Percentiles rank a stretch among this genome's conserved stretches.
Evolutionary conservation across 2,797 vertebrate species (phyloP).

Genomic region (Pipistrellus pipistrellus): DNA sequence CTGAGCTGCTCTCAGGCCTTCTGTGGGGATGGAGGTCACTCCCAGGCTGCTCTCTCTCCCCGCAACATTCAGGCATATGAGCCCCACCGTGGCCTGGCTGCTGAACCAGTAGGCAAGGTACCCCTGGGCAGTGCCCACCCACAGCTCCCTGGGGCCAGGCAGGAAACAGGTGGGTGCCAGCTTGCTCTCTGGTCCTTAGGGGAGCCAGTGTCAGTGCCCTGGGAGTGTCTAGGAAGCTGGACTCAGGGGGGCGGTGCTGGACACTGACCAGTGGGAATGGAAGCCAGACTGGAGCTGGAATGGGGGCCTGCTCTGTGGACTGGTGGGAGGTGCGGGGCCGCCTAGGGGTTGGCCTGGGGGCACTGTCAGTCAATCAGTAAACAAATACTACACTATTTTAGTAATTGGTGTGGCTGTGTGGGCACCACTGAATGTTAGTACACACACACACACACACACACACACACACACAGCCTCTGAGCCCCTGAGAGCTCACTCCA

Average conservation of each 20-base stretch:
- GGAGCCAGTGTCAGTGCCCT: neutral
- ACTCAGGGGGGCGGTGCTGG: neutral
- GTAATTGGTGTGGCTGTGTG: too few relatives aligned
- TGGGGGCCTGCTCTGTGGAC: too few relatives aligned
- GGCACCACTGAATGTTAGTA: neutral
- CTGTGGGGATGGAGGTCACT: neutral
- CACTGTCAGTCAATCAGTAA: neutral
- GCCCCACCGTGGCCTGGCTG: neutral
- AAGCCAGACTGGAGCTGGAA: neutral
- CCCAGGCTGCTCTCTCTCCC: neutral
- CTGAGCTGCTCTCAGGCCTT: neutral
- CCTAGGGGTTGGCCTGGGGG: neutral
- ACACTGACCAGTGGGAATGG: neutral
- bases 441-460: rapidly evolving
- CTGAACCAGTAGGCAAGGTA: too few relatives aligned
- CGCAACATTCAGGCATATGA: neutral
- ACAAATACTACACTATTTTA: neutral
- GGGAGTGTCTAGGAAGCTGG: neutral
- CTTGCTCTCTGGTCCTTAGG: neutral
- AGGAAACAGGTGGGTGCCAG: neutral
- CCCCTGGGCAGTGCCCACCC: neutral
- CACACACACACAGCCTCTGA: rapidly evolving
- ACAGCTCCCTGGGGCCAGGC: neutral
- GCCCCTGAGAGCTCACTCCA: neutral
- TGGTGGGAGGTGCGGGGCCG: rapidly evolving